phyloP scores from a whole-genome alignment of 2,113 vertebrate genomes.

The Orthochromis malagaraziensis region DNA sequence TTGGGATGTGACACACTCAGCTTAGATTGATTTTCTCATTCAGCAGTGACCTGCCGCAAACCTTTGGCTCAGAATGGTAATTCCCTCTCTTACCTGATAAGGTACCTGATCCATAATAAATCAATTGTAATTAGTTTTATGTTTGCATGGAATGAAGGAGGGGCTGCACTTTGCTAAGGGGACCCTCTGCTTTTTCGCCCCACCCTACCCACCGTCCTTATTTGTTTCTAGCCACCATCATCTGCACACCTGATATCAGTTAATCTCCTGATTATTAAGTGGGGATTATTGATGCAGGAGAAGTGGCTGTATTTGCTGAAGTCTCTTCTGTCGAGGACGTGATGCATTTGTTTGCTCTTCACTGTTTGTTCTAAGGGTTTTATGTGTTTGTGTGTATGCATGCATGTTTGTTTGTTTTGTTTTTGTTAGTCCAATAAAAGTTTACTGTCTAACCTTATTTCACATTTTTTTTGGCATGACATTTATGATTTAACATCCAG shows the following conservation, averaged over 20 bases:
- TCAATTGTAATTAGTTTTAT: constrained; percentile 94
- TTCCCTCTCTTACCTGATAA: constrained; percentile 90
- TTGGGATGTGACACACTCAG: constrained; percentile 73
- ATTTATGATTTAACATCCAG: background rate
- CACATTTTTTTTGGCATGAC: background rate
- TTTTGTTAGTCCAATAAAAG: background rate
- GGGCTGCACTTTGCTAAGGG: background rate
- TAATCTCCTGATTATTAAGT: constrained; percentile 54
- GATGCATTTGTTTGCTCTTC: background rate
- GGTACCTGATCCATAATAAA: constrained; percentile 89
- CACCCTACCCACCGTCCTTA: background rate
- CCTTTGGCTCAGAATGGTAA: constrained; percentile 81
- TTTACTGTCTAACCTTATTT: background rate
- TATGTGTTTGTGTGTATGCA: background rate
- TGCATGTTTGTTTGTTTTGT: background rate
- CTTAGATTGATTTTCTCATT: constrained; percentile 89
- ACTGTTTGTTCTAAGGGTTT: background rate
- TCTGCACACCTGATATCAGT: constrained; percentile 53
- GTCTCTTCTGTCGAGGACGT: constrained; percentile 28
- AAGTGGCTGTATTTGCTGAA: background rate
- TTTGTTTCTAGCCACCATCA: constrained; percentile 38
- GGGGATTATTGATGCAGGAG: constrained; percentile 33
- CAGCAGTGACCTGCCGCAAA: constrained; percentile 80
- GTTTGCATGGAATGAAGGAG: constrained; percentile 34
- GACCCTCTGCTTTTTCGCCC: background rate